A percentile compares a stretch with the other conserved stretches of the same genome.
Conservation (phyloP, 2,797 vertebrate genomes). For the Argya squamiceps region DNA sequence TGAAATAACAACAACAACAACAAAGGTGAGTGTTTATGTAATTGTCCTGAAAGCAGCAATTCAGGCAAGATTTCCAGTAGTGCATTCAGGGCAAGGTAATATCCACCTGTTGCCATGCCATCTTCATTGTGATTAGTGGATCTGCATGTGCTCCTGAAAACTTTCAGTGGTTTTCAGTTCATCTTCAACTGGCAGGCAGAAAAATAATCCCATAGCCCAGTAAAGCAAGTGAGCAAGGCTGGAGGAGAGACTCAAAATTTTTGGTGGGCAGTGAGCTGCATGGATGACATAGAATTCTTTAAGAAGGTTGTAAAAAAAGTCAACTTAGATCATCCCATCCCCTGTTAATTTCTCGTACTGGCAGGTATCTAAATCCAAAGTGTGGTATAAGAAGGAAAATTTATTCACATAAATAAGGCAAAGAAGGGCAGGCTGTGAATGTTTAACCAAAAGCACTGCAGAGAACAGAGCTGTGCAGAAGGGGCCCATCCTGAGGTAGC, state of each 20-base stretch:
- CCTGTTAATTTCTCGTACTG: not conserved
- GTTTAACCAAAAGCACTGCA: not conserved
- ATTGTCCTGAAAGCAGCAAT: not conserved
- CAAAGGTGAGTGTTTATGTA: not conserved
- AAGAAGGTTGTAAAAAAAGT: not conserved
- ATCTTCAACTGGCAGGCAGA: not conserved
- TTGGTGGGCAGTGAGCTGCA: not conserved
- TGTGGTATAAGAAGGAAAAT: not conserved
- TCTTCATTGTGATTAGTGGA: not conserved
- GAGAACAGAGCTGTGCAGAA: not conserved
- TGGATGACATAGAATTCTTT: not conserved
- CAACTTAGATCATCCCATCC: not conserved
- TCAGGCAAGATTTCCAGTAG: not conserved
- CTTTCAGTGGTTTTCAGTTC: not conserved
- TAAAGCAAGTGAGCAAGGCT: not conserved
- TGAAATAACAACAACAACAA: no score
- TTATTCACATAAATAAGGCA: not conserved
- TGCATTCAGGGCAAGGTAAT: not conserved
- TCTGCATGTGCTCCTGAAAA: not conserved
- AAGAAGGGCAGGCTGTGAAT: not conserved
- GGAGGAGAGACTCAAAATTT: not conserved
- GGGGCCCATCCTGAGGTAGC: no score
- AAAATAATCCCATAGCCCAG: not conserved
- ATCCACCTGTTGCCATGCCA: accelerated
- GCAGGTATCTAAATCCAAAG: not conserved